phyloP scores from a whole-genome alignment of 2,888 invertebrate species.

The Acleris holmiana region DNA sequence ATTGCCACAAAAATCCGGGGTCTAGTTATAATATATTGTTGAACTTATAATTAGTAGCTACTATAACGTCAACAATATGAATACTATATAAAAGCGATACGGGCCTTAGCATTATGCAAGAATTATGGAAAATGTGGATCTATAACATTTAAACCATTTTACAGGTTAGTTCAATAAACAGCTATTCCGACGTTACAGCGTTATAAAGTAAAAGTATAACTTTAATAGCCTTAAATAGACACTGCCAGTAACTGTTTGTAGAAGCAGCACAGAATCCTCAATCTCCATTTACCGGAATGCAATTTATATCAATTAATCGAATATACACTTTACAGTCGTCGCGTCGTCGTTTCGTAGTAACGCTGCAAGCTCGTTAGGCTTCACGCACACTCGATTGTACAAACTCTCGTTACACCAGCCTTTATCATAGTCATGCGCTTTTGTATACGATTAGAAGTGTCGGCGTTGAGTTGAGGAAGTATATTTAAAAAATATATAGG shows the following conservation, averaged over 20 bases:
- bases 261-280: conserved; percentile 25
- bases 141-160: too few species aligned
- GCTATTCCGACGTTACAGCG: too few species aligned
- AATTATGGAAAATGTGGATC: too few species aligned
- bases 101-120: too few species aligned
- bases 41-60: too few species aligned
- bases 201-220: not conserved
- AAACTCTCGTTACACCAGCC: conserved; percentile 19
- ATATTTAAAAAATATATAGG: not conserved
- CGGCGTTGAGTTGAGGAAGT: conserved; percentile 11
- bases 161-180: too few species aligned
- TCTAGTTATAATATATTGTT: too few species aligned
- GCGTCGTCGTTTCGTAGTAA: conserved; percentile 7
- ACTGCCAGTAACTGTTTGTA: conserved; percentile 13
- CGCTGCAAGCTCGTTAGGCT: conserved; percentile 39
- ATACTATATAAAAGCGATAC: too few species aligned
- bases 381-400: conserved; percentile 22
- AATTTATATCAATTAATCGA: conserved; percentile 36
- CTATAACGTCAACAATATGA: too few species aligned
- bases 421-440: conserved; percentile 37
- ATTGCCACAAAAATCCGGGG: too few species aligned
- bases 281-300: conserved; percentile 11
- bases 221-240: conserved; percentile 27
- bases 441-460: conserved; percentile 43
- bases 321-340: conserved; percentile 17